These are phyloP conservation scores for Phytoseiulus persimilis DNA, from an alignment of 2,888 invertebrate species.

Conservation along the genomic window DNA sequence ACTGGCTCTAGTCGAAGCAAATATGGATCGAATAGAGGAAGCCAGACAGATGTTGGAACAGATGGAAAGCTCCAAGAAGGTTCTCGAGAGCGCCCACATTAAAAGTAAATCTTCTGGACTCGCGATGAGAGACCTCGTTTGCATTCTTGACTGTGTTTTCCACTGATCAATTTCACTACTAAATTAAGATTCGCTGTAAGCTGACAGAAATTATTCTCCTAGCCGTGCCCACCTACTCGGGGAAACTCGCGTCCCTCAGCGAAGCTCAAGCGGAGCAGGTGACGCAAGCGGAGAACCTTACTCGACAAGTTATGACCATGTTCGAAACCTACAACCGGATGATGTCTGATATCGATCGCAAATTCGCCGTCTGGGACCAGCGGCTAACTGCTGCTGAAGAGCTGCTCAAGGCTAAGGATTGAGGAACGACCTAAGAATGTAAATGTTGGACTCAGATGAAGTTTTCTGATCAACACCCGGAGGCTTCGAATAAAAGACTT, in stretches of 20 bases:
- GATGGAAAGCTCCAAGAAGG: background rate
- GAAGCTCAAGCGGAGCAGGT: constrained; percentile 12
- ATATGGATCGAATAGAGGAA: constrained; percentile 19
- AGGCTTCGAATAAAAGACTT: background rate
- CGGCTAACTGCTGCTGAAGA: constrained; percentile 18
- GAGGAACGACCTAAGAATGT: background rate
- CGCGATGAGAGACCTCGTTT: no score
- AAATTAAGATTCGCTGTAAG: no score
- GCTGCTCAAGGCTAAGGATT: background rate
- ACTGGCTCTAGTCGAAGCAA: constrained; percentile 26
- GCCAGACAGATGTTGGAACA: constrained; percentile 8
- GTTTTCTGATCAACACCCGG: no score
- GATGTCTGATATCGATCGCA: constrained; percentile 30
- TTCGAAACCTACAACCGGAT: constrained; percentile 29
- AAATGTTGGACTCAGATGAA: background rate
- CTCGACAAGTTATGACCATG: background rate
- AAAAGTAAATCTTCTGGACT: background rate
- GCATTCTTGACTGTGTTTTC: no score
- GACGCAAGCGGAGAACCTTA: background rate
- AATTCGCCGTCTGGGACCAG: constrained; percentile 31
- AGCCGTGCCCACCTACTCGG: constrained; percentile 20
- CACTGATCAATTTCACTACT: no score
- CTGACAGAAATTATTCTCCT: no score
- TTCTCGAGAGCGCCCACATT: constrained; percentile 35
- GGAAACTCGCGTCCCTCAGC: background rate